Base-by-base conservation (phyloP, 2,888 invertebrate genomes). In the Eudasyphora cyanicolor region DNA sequence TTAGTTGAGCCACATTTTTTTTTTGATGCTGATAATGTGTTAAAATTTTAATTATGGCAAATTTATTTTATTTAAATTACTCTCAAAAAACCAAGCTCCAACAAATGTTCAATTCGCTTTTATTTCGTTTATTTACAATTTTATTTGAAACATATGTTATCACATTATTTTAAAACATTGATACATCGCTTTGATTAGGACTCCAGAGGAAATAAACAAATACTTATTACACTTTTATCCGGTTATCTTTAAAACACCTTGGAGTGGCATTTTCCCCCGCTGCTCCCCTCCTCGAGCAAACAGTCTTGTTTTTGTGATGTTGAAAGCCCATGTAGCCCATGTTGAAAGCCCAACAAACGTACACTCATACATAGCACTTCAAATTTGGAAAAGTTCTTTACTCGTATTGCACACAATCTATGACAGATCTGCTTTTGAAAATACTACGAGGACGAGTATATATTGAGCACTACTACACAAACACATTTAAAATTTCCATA, bases 231-330 rank as follows among this genome's bases (percentile, higher is more conserved):
- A 60, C 29, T 29, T 60, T 60, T 29, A 60, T 29, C n/a, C n/a
- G n/a, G n/a, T 60, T 60, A 24, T 60, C 60, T 60, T 57, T 29
- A 29, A 60, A n/a, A 60, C 60, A 60, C 60, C 60, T 60, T 19
- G 27, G 60, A 21, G 51, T 19, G 14, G 17, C 8, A 60, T 29
- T 14, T 60, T 6, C 27, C 32, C 60, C 17, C 49, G 19, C 5
- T 29, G 6, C 3, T 57, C 27, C 14, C 57, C 57, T 57, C 57
- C n/a, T 57, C n/a, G 17, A 60, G n/a, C 14, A n/a, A 29, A 60
- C 60, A 60, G 29, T 32, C 60, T 60, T 27, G 60, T 60, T 29
- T 49, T 19, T 49, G n/a, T n/a, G n/a, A n/a, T n/a, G n/a, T n/a
- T n/a, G n/a, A n/a, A 45, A n/a, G 1, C n/a, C 38, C 2, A 24